phyloP scores from a whole-genome alignment of 2,797 vertebrate species.

The Dendrocincla fuliginosa region DNA sequence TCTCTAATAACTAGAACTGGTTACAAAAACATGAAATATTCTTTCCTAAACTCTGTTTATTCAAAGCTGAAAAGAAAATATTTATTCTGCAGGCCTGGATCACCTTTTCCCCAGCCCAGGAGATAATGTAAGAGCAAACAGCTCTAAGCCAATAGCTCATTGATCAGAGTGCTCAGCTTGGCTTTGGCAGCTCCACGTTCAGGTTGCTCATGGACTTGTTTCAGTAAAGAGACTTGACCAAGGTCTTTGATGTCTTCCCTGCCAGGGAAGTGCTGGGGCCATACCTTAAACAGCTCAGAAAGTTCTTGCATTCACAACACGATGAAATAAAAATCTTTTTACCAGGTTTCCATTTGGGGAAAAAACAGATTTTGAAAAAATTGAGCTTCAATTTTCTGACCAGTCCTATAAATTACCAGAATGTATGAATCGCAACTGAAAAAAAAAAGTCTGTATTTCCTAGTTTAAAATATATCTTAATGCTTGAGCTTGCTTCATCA shows the following conservation, averaged over 20 bases:
- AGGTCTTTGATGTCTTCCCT: background rate
- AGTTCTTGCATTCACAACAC: rapidly evolving
- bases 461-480: background rate
- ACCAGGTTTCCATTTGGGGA: rapidly evolving
- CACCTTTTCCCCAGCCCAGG: background rate
- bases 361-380: background rate
- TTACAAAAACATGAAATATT: background rate
- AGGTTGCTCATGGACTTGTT: background rate
- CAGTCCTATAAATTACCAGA: background rate
- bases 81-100: background rate
- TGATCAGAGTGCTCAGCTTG: background rate
- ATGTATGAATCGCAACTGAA: background rate
- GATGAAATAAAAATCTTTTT: background rate
- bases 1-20: background rate
- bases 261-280: background rate
- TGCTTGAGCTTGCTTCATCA: background rate
- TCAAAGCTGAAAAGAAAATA: background rate
- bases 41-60: background rate
- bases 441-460: background rate
- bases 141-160: background rate
- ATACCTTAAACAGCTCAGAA: background rate
- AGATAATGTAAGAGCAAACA: background rate
- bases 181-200: background rate
- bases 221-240: background rate
- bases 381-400: background rate